These are phyloP conservation scores for Diarsia dahlii DNA, from an alignment of 2,888 invertebrate genomes.

Conservation along the genomic window DNA sequence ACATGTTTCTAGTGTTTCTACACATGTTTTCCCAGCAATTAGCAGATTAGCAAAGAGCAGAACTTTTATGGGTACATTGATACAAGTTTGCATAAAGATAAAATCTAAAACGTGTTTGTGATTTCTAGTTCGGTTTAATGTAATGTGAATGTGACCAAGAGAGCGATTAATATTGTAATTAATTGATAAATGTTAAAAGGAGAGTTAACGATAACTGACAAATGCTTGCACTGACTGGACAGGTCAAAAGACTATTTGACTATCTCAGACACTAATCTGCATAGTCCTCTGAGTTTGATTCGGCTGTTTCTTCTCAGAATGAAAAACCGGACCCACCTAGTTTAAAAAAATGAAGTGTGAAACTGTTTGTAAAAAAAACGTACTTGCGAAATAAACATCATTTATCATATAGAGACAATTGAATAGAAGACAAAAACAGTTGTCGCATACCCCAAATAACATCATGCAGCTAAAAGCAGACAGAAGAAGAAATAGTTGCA, in stretches of 20 bases:
- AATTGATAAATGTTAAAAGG: not conserved
- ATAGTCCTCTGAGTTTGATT: too few relatives aligned
- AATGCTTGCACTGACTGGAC: too few relatives aligned
- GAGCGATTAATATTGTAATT: not conserved
- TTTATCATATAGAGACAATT: not conserved
- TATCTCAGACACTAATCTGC: too few relatives aligned
- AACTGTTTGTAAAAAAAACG: too few relatives aligned
- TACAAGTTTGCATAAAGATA: constrained; percentile 10
- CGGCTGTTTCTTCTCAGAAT: too few relatives aligned
- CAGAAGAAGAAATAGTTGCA: too few relatives aligned
- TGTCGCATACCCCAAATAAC: not conserved
- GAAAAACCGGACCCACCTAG: too few relatives aligned
- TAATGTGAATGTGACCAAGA: not conserved
- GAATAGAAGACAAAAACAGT: not conserved
- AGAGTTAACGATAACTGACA: not conserved
- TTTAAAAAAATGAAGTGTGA: too few relatives aligned
- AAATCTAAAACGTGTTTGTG: constrained; percentile 21
- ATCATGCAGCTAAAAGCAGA: not conserved
- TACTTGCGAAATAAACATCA: too few relatives aligned
- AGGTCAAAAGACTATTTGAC: too few relatives aligned
- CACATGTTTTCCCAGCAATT: constrained; percentile 14
- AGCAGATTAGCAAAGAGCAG: not conserved
- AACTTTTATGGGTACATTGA: constrained; percentile 10
- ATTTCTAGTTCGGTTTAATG: constrained; percentile 10
- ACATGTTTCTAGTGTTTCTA: too few relatives aligned